phyloP scores from a whole-genome alignment of 2,113 vertebrate species.

The Xenus cinereus region DNA sequence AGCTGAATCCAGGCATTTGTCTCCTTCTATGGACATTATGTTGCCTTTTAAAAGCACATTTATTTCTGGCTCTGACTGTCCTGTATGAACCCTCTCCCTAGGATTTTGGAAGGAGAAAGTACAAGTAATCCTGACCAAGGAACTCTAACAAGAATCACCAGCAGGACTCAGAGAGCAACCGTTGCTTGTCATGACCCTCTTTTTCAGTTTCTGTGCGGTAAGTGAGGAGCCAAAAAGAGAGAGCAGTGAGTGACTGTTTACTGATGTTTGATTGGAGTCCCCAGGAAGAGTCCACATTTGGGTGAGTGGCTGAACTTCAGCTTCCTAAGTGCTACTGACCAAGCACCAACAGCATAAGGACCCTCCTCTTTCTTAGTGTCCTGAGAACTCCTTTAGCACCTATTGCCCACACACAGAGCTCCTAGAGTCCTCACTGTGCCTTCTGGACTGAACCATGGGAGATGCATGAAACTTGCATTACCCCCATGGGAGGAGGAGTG shows the following conservation, averaged over 20 bases:
- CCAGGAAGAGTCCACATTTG: background rate
- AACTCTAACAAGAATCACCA: background rate
- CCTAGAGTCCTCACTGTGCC: background rate
- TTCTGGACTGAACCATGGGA: background rate
- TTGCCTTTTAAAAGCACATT: background rate
- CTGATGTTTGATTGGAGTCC: background rate
- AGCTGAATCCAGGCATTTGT: background rate
- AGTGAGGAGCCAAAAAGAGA: background rate
- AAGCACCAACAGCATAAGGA: background rate
- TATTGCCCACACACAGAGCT: background rate
- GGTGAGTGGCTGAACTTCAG: background rate
- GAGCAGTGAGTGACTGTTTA: background rate
- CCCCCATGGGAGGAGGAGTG: background rate
- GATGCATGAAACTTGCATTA: background rate
- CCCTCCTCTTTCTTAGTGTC: background rate
- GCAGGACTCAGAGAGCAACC: background rate
- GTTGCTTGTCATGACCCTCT: background rate
- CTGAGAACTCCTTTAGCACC: background rate
- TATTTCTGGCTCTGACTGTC: slow-evolving; percentile 14
- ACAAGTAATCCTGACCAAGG: background rate
- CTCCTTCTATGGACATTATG: background rate
- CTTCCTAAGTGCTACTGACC: background rate
- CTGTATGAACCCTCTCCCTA: background rate
- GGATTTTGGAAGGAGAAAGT: background rate
- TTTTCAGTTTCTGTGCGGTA: background rate